A percentile compares a stretch with the other conserved stretches of the same genome.
These are phyloP conservation scores for Monarcha castaneiventris DNA, from an alignment of 2,113 vertebrate genomes.

Conservation along the genomic window DNA sequence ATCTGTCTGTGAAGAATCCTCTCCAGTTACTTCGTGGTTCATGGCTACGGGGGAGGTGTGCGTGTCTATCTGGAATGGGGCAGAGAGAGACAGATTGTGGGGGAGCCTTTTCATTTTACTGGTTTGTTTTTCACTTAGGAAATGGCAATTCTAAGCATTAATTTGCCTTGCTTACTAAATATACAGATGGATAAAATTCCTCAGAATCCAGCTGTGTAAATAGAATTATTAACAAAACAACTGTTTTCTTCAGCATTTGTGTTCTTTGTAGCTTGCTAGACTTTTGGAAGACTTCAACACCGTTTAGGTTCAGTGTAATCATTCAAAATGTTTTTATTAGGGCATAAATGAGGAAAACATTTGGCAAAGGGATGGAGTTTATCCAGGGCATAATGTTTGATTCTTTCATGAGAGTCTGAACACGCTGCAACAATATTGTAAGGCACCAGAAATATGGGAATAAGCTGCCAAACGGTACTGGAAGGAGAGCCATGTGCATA, in stretches of 20 bases:
- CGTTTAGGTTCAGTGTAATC: neutral
- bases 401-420: neutral
- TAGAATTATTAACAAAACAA: conserved; percentile 30
- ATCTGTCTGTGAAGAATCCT: conserved; percentile 45
- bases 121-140: neutral
- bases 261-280: conserved; percentile 10
- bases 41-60: conserved; percentile 1
- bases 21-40: conserved; percentile 1
- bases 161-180: conserved; percentile 22
- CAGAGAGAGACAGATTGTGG: neutral
- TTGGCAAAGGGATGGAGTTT: neutral
- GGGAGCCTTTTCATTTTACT: neutral
- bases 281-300: neutral
- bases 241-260: neutral
- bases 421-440: neutral
- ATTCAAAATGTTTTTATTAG: conserved; percentile 9
- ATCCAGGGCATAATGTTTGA: neutral
- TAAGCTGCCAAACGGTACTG: neutral
- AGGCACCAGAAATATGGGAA: neutral
- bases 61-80: neutral
- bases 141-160: neutral
- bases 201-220: conserved; percentile 38
- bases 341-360: neutral
- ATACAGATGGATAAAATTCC: conserved; percentile 13
- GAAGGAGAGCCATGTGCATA: neutral